Conservation (phyloP, 2,113 vertebrate genomes). For the Strix aluco region DNA sequence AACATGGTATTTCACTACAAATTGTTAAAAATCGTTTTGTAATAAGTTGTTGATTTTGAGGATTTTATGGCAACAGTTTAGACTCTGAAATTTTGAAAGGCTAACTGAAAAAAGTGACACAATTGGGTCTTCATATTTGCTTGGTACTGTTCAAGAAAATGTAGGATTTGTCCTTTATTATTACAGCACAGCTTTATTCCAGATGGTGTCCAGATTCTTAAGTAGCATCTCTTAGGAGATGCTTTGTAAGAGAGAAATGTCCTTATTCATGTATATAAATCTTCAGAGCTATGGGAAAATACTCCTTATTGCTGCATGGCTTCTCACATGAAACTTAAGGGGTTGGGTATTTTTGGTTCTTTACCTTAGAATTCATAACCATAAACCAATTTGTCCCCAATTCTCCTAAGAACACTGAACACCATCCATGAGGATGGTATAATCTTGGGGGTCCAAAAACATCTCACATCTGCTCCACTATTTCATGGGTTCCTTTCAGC, state of each 20-base stretch:
- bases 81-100: background rate
- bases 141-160: background rate
- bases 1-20: background rate
- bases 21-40: background rate
- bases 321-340: background rate
- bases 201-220: slow-evolving; percentile 1
- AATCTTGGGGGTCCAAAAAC: background rate
- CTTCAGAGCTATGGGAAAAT: background rate
- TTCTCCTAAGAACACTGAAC: background rate
- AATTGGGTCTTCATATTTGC: background rate
- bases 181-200: background rate
- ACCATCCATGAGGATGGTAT: background rate
- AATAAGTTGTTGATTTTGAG: background rate
- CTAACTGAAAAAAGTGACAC: background rate
- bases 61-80: background rate
- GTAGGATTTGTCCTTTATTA: slow-evolving; percentile 1
- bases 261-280: background rate
- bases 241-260: background rate
- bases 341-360: background rate
- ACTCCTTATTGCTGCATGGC: background rate
- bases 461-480: background rate
- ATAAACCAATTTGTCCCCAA: background rate
- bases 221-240: background rate
- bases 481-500: background rate
- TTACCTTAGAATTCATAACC: background rate